Conservation (phyloP, 2,888 invertebrate species). For the Dicycla oo region DNA sequence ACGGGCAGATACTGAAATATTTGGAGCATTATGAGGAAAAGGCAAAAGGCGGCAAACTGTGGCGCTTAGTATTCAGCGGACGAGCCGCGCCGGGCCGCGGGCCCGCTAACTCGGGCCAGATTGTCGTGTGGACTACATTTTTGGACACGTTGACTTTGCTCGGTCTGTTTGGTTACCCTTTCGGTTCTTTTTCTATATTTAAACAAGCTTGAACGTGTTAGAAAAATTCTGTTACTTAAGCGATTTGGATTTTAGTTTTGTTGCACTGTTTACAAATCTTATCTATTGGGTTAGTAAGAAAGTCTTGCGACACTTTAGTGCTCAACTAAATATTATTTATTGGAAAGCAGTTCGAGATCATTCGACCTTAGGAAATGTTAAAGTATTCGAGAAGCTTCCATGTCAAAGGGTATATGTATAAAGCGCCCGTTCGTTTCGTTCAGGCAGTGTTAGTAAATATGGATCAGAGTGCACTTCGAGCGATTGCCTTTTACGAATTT, state of each 20-base stretch:
- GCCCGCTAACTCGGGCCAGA: constrained; percentile 63
- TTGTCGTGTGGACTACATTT: constrained; percentile 62
- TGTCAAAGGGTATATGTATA: too few relatives aligned
- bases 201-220: constrained; percentile 24
- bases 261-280: background rate
- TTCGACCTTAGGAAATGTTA: too few relatives aligned
- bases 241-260: constrained; percentile 10
- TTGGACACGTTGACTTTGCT: constrained; percentile 53
- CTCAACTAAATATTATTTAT: too few relatives aligned
- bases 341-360: too few relatives aligned
- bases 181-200: constrained; percentile 35
- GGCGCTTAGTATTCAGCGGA: constrained; percentile 69
- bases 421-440: too few relatives aligned
- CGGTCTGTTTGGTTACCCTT: constrained; percentile 49
- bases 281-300: too few relatives aligned
- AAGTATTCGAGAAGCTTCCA: too few relatives aligned
- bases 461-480: too few relatives aligned
- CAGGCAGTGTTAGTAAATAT: too few relatives aligned
- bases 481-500: too few relatives aligned
- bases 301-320: too few relatives aligned
- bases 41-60: constrained; percentile 54
- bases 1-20: constrained; percentile 56
- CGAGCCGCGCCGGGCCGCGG: constrained; percentile 52
- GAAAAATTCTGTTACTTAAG: background rate
- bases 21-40: constrained; percentile 54